A percentile compares a stretch with the other conserved stretches of the same genome.
Evolutionary conservation across 2,797 vertebrate genomes (phyloP).

Genomic region (Onychomys torridus): DNA sequence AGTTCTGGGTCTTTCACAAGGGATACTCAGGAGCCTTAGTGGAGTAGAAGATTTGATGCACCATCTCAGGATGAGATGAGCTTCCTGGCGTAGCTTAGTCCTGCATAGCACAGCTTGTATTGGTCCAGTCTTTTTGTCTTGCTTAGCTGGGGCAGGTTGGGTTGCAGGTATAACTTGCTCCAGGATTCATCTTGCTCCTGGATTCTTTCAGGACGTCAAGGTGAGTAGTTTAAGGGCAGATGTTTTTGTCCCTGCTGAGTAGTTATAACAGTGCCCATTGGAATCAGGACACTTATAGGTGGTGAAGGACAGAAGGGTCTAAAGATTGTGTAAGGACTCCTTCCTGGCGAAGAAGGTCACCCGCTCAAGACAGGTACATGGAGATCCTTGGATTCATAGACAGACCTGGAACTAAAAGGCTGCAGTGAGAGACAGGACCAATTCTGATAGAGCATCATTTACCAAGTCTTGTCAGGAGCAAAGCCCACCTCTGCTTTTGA

Average conservation of each 20-base stretch:
- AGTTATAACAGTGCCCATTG: no score
- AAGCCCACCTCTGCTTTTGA: neutral
- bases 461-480: neutral
- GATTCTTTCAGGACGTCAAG: neutral
- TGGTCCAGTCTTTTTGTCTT: neutral
- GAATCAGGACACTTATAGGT: neutral
- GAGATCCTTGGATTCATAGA: neutral
- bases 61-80: neutral
- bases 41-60: neutral
- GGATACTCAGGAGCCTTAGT: neutral
- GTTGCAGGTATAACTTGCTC: neutral
- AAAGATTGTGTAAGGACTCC: neutral
- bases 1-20: neutral
- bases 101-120: neutral
- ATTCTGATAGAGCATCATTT: neutral
- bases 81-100: neutral
- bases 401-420: neutral
- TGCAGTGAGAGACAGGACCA: neutral
- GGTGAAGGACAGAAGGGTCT: neutral
- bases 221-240: neutral
- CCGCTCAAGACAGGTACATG: neutral
- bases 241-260: neutral
- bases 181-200: constrained; percentile 2
- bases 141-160: neutral
- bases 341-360: neutral